phyloP scores from a whole-genome alignment of 2,888 invertebrate genomes.

The Ennomos erosarius region DNA sequence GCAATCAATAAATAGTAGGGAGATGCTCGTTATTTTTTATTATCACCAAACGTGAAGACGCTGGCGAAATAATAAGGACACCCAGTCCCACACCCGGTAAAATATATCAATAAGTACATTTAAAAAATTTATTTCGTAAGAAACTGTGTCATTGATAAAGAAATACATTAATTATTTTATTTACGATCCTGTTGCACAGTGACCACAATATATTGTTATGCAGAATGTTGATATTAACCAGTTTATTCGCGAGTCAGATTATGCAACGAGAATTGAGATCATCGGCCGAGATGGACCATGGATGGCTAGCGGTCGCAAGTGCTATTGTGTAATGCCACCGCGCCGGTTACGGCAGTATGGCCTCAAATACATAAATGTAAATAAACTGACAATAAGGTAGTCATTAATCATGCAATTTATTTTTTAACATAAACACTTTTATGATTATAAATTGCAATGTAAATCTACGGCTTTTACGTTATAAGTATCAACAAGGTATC shows the following conservation, averaged over 20 bases:
- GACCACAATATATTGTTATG: conserved; percentile 45
- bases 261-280: conserved; percentile 56
- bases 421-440: no score
- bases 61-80: conserved; percentile 22
- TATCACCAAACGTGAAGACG: conserved; percentile 11
- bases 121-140: conserved; percentile 44
- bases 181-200: conserved; percentile 38
- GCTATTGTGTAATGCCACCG: conserved; percentile 12
- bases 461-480: no score
- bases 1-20: no score
- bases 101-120: conserved; percentile 36
- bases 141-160: conserved; percentile 53
- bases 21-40: neutral
- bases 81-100: neutral
- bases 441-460: no score
- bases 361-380: neutral
- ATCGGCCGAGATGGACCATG: conserved; percentile 54
- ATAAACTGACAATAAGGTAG: no score
- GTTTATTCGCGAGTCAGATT: conserved; percentile 53
- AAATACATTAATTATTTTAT: conserved; percentile 46
- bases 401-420: no score
- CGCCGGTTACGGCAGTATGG: neutral
- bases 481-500: no score
- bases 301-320: conserved; percentile 42
- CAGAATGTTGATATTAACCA: conserved; percentile 47